Conservation (phyloP, 1,140 invertebrate genomes). For the Psilanteris sp. region DNA sequence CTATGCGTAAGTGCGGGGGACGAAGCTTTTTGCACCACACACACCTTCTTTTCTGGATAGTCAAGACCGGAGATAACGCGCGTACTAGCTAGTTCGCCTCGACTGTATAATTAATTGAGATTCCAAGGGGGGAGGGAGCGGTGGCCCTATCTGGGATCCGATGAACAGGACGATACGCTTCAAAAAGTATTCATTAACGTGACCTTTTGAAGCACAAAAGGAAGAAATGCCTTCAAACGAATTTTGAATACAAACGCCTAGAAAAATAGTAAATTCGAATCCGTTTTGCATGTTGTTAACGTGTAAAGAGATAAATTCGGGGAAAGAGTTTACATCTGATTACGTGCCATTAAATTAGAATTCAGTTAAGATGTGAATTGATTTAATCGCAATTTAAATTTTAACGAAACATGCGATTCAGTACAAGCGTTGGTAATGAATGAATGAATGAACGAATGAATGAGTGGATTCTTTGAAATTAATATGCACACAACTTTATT, state of each 20-base stretch:
- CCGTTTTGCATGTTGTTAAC: neutral
- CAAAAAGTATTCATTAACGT: conserved; percentile 59
- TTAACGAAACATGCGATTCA: neutral
- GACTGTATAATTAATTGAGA: conserved; percentile 63
- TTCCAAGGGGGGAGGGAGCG: conserved; percentile 11
- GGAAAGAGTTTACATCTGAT: neutral
- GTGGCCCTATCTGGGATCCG: conserved; percentile 54
- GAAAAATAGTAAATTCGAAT: conserved; percentile 7
- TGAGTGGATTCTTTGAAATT: no score
- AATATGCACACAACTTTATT: no score
- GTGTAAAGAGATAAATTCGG: neutral
- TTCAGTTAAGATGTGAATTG: neutral
- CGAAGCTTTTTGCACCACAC: conserved; percentile 45
- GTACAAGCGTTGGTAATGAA: no score
- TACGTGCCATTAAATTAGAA: neutral
- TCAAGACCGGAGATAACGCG: conserved; percentile 50
- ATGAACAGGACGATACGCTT: conserved; percentile 44
- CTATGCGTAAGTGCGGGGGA: conserved; percentile 48
- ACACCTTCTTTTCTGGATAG: conserved; percentile 51
- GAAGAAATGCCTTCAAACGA: conserved; percentile 27
- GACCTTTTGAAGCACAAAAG: conserved; percentile 42
- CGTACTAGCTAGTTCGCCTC: conserved; percentile 37
- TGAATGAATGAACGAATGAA: no score
- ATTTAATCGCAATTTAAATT: neutral
- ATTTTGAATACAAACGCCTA: conserved; percentile 13